Evolutionary conservation across 2,888 invertebrate genomes (phyloP).

Genomic region (Drosophila peninsularis): DNA sequence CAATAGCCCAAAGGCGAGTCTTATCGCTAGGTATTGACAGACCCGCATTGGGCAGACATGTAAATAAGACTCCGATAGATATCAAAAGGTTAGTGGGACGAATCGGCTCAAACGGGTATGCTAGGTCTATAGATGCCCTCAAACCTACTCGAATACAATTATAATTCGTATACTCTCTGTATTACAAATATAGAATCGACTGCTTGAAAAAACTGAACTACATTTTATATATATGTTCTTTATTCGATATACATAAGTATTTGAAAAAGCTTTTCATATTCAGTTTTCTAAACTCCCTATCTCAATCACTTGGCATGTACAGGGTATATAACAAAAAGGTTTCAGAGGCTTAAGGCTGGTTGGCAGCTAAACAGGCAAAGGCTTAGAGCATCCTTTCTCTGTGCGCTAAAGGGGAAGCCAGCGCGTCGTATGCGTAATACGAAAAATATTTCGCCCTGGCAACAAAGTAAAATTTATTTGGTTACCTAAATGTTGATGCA

Average conservation of each 20-base stretch:
- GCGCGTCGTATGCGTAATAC: slow-evolving; percentile 60
- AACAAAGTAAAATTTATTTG: slow-evolving; percentile 76
- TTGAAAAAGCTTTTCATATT: no score
- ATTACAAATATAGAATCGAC: no score
- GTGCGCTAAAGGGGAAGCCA: slow-evolving; percentile 27
- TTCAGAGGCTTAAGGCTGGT: slow-evolving; percentile 36
- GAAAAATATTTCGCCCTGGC: slow-evolving; percentile 63
- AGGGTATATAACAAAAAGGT: slow-evolving; percentile 32
- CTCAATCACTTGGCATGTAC: background rate
- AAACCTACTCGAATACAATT: background rate
- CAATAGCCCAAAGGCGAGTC: slow-evolving; percentile 27
- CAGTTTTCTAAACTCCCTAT: background rate
- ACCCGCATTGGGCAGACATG: slow-evolving; percentile 35
- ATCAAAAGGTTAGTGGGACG: slow-evolving; percentile 31
- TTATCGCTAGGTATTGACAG: slow-evolving; percentile 50
- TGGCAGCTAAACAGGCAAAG: slow-evolving; percentile 31
- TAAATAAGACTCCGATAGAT: slow-evolving; percentile 42
- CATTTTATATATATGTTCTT: no score
- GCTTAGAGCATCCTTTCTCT: slow-evolving; percentile 37
- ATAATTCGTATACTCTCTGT: background rate
- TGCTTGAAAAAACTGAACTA: no score
- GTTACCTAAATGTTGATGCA: slow-evolving; percentile 58
- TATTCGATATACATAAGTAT: no score
- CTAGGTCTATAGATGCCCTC: slow-evolving; percentile 7
- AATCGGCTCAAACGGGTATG: background rate